Base-by-base conservation (phyloP, 1,140 invertebrate species). In the Varroa destructor region DNA sequence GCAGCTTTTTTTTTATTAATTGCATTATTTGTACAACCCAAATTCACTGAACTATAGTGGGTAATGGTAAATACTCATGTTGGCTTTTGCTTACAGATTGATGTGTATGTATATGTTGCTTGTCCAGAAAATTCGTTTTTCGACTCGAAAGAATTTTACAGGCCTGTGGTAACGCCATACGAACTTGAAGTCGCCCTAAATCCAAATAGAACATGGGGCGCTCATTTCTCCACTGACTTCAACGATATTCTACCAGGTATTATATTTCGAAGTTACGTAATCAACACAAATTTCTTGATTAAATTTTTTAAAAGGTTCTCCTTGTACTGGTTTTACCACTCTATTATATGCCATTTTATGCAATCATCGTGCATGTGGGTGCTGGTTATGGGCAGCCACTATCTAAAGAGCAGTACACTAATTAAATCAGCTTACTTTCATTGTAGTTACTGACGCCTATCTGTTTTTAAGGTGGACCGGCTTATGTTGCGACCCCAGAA, bases 171-270 rank as follows among this genome's bases (percentile, higher is more conserved):
- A 1, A 91, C 90, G n/a, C 88, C 92, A 2, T 93, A 86, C 81
- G 93, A 97, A 81, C 82, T 95, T 55, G 93, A 97, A 81, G 81
- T 94, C 51, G 93, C 93, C 2, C 84, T 91, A 77, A 88, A 80
- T 79, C 82, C 75, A 82, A 82, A 76, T 82, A 83, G 77, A 79
- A 82, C 74, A 72, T 84, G 83, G 84, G 81, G 78, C 58, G 81
- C 81, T 43, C 83, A 86, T 43, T 89, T 89, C 78, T 82, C 87
- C 25, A 85, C 86, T 57, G 88, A 93, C 77, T 93, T 90, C 79
- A 83, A 85, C 75, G 82, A 89, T 75, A 78, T 93, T 67, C 78
- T 92, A 42, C 85, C 86, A 70, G 87, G 87, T 79, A 76, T 72
- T 8, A 56, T 43, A 40, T 14, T 51, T 55, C 12, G 73, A 72